Conservation (phyloP, 2,888 invertebrate genomes). For the Lepidochrysops patricia region DNA sequence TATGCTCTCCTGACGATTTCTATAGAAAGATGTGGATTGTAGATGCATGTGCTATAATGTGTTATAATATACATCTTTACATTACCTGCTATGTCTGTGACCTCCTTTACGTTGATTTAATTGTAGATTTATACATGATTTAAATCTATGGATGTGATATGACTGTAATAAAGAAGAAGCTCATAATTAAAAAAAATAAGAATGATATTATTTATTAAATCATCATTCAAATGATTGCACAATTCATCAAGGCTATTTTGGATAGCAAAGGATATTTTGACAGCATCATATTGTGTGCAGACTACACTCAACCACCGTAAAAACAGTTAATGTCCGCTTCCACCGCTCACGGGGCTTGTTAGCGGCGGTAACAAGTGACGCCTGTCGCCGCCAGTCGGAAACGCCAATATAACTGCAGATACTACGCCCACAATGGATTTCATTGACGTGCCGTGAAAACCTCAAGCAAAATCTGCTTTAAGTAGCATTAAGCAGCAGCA, state of each 20-base stretch:
- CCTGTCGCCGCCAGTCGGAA: constrained; percentile 40
- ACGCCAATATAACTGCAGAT: constrained; percentile 19
- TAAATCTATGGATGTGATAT: too few species aligned
- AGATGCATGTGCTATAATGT: too few species aligned
- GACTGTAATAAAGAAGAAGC: too few species aligned
- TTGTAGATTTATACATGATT: too few species aligned
- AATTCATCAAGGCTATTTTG: not conserved
- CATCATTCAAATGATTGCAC: constrained; percentile 6
- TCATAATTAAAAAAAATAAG: too few species aligned
- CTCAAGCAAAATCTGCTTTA: not conserved
- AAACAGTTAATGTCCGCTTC: constrained; percentile 21
- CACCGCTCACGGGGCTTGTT: constrained; percentile 40
- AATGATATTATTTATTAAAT: too few species aligned
- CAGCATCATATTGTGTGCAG: not conserved
- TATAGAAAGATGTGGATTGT: too few species aligned
- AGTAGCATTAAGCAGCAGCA: too few species aligned
- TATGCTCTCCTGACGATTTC: too few species aligned
- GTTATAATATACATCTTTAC: too few species aligned
- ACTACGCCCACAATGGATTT: constrained; percentile 14
- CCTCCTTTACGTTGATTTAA: too few species aligned
- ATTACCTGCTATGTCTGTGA: too few species aligned
- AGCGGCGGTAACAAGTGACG: constrained; percentile 54
- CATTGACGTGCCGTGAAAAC: constrained; percentile 13
- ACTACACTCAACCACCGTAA: not conserved
- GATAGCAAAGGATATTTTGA: not conserved